Conservation (phyloP, 2,888 invertebrate genomes). For the Anthrax anthrax region DNA sequence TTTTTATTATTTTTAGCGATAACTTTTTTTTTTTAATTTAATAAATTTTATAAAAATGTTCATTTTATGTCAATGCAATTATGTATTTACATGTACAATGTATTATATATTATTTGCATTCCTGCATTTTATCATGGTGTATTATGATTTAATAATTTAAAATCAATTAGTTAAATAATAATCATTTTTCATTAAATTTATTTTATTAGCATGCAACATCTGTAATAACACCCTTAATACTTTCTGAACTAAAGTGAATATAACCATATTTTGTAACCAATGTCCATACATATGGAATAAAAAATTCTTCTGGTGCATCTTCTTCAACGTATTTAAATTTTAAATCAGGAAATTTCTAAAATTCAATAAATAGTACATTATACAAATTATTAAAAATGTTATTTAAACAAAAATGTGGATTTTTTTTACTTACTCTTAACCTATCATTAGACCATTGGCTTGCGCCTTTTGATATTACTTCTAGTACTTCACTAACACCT, state of each 20-base stretch:
- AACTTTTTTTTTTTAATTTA: too few species aligned
- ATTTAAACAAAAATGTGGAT: neutral
- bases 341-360: conserved; percentile 93
- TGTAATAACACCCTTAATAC: conserved; percentile 29
- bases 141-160: too few species aligned
- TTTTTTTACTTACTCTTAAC: conserved; percentile 51
- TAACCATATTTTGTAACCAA: conserved; percentile 53
- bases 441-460: conserved; percentile 90
- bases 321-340: conserved; percentile 99
- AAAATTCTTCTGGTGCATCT: conserved; percentile 96
- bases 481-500: conserved; percentile 75
- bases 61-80: too few species aligned
- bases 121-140: too few species aligned
- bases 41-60: too few species aligned
- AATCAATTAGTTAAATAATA: too few species aligned
- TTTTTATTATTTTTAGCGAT: too few species aligned
- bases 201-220: conserved; percentile 13
- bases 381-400: neutral
- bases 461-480: conserved; percentile 79
- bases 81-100: too few species aligned
- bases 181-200: too few species aligned
- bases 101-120: too few species aligned
- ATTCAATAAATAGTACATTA: conserved; percentile 9
- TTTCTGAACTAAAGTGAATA: conserved; percentile 34
- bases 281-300: conserved; percentile 98